Evolutionary conservation across 2,113 vertebrate species (phyloP), one percentile per base, ranked within the genome.

Genomic region (Syngnathoides biaculeatus): DNA sequence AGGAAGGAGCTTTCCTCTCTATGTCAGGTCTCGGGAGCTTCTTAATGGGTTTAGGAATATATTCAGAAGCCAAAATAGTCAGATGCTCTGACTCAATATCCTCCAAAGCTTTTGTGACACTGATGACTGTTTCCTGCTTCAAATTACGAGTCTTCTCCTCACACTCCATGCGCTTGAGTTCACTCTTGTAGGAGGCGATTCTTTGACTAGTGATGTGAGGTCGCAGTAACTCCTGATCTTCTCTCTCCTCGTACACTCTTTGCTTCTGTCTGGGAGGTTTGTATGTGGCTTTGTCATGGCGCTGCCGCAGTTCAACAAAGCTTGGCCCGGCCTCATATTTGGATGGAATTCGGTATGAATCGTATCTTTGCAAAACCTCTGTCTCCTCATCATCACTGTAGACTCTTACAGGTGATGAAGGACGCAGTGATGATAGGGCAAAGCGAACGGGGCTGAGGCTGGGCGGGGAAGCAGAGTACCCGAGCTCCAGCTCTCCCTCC

Each of bases 401-500:
- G 60, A 87, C 71, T 11, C 85, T 93, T 85, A 72, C 88, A 38
- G 94, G 88, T 65, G 94, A 93, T 35, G 94, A 88, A 59, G 95
- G 93, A 30, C 92, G 94, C 80, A 98, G 91, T 30, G 95, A 91
- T 58, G 95, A 94, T 8, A 97, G 86, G 84, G 98, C 96, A 83
- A 99, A 99, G 56, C 91, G 94, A 47, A 95, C 94, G 2, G 97
- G 96, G 79, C 96, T 98, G 65, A 93, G 92, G 53, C 95, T 96
- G 6, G 95, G 97, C 65, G 96, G 97, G 40, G 97, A 98, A 39
- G 93, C 95, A 57, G 97, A 98, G 80, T 95, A 98, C 22, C 97
- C 96, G 56, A 96, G 75, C 55, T 95, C 94, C 19, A 98, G 91
- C 79, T 98, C 96, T 56, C 98, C 95, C 83, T 98, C 96, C 59